Evolutionary conservation across 2,888 invertebrate genomes (phyloP).

Genomic region (Lochmaea capreae): DNA sequence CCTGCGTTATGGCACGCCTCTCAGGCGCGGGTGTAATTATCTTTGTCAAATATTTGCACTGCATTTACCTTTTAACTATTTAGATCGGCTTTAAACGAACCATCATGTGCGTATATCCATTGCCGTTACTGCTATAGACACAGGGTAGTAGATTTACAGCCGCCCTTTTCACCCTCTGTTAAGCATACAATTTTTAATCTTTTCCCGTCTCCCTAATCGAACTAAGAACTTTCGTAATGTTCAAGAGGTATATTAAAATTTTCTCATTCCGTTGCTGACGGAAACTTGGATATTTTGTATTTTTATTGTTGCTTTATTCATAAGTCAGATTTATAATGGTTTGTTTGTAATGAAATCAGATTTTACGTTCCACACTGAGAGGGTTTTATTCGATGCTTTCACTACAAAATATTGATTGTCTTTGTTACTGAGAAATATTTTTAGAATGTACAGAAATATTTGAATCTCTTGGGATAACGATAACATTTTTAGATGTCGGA

Average conservation of each 20-base stretch:
- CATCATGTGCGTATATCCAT: constrained; percentile 51
- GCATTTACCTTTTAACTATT: constrained; percentile 65
- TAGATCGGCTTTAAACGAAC: constrained; percentile 58
- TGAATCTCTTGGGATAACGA: too few relatives aligned
- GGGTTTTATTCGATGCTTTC: neutral
- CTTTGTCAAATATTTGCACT: constrained; percentile 64
- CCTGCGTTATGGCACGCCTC: constrained; percentile 57
- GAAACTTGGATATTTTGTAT: neutral
- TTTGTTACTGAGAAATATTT: too few relatives aligned
- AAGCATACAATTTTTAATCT: constrained; percentile 51
- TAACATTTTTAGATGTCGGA: too few relatives aligned
- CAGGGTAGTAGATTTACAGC: constrained; percentile 35
- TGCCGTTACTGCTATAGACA: constrained; percentile 39
- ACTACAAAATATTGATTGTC: too few relatives aligned
- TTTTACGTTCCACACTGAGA: neutral
- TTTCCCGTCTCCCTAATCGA: constrained; percentile 48
- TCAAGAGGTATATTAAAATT: constrained; percentile 35
- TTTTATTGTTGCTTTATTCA: constrained; percentile 4
- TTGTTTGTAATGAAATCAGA: neutral
- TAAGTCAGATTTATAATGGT: neutral
- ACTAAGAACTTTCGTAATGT: constrained; percentile 41
- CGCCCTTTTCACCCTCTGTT: constrained; percentile 47
- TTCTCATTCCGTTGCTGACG: constrained; percentile 21
- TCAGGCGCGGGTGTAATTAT: constrained; percentile 65
- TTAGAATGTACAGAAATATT: too few relatives aligned